Percentiles rank a stretch among this genome's conserved stretches.
These are phyloP conservation scores for Ernsta delagoae DNA, from an alignment of 2,888 invertebrate genomes.

Conservation along the genomic window DNA sequence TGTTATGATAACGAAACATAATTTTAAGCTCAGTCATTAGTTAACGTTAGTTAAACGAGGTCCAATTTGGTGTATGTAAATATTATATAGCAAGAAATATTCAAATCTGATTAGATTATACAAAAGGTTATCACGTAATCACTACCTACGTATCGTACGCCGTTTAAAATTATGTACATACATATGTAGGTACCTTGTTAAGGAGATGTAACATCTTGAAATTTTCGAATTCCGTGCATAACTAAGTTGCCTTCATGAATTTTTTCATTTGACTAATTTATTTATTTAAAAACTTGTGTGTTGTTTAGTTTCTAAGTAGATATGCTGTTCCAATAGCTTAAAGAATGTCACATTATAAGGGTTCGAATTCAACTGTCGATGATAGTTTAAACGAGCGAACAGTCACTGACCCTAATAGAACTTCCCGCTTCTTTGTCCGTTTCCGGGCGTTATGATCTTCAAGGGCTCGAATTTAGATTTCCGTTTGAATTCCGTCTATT, in stretches of 20 bases:
- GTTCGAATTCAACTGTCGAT: conserved; percentile 22
- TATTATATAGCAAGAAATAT: background rate
- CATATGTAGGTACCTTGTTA: too few relatives aligned
- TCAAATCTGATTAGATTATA: conserved; percentile 4
- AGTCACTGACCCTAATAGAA: conserved; percentile 52
- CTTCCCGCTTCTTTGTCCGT: conserved; percentile 47
- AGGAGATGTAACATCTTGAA: too few relatives aligned
- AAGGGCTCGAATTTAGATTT: conserved; percentile 26
- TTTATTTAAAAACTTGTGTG: background rate
- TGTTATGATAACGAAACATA: background rate
- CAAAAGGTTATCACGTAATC: background rate
- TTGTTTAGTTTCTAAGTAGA: background rate
- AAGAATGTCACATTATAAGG: background rate
- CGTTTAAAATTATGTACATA: background rate
- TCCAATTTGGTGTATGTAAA: background rate
- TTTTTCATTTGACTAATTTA: too few relatives aligned
- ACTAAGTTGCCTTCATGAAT: too few relatives aligned
- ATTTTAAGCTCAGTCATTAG: background rate
- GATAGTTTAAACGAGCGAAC: conserved; percentile 20
- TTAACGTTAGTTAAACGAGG: background rate
- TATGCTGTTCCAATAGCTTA: background rate
- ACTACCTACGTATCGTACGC: background rate
- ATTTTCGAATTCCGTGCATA: too few relatives aligned
- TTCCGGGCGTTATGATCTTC: conserved; percentile 9
- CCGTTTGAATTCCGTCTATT: background rate